A percentile compares a stretch with the other conserved stretches of the same genome.
phyloP scores from a whole-genome alignment of 2,113 vertebrate species.

The Machaerirhynchus nigripectus region DNA sequence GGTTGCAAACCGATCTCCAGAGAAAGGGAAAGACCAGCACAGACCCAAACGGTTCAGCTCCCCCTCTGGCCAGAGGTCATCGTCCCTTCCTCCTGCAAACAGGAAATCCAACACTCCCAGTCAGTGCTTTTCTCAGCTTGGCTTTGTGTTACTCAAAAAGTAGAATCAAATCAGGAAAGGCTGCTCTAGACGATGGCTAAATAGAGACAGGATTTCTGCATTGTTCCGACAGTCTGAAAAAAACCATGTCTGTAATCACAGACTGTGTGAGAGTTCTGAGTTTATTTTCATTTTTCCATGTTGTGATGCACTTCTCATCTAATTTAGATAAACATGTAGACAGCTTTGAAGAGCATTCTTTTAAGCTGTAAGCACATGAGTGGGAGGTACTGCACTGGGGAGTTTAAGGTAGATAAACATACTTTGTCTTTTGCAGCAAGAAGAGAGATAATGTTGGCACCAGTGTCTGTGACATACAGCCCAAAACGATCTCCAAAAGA shows the following conservation, averaged over 20 bases:
- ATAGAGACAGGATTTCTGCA: background rate
- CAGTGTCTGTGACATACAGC: constrained; percentile 87
- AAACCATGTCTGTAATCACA: background rate
- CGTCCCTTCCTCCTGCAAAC: constrained; percentile 86
- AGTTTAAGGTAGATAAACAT: background rate
- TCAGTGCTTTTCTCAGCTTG: constrained; percentile 60
- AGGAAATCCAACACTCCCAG: constrained; percentile 81
- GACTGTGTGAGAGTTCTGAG: background rate
- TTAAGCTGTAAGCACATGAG: background rate
- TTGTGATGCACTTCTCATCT: background rate
- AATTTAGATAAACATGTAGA: background rate
- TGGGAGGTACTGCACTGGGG: background rate
- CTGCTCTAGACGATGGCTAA: background rate
- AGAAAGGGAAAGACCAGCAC: constrained; percentile 71
- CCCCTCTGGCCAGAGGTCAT: constrained; percentile 84
- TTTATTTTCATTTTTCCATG: background rate
- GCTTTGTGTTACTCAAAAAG: background rate
- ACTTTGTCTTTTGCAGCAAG: constrained; percentile 76
- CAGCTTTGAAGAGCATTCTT: background rate
- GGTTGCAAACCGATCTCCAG: constrained; percentile 67
- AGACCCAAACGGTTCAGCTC: constrained; percentile 80
- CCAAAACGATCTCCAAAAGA: constrained; percentile 95
- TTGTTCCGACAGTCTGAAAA: background rate
- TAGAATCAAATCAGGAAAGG: background rate
- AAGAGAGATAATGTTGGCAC: constrained; percentile 86